Percentiles rank a stretch among this genome's conserved stretches.
phyloP scores from a whole-genome alignment of 92 coral and sea anemone species.

The Heteractis magnifica region DNA sequence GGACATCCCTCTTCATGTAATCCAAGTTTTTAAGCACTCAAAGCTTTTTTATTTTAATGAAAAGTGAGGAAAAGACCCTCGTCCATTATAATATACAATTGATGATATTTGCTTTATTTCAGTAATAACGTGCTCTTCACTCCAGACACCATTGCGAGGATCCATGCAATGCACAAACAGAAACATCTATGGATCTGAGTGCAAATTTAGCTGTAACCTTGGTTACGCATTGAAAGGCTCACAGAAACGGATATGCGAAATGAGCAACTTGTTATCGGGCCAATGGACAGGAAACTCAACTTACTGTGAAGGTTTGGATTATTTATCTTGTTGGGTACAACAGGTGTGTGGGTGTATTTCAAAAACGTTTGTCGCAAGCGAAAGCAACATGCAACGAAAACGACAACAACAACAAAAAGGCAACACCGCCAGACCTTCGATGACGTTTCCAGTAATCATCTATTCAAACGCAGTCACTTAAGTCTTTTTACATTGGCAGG shows the following conservation, averaged over 20 bases:
- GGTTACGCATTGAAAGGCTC: conserved; percentile 50
- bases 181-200: conserved; percentile 59
- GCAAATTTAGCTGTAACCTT: conserved; percentile 40
- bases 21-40: too few species aligned
- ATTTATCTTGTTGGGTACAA: background rate
- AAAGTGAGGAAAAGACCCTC: background rate
- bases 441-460: too few species aligned
- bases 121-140: conserved; percentile 55
- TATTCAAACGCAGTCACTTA: too few species aligned
- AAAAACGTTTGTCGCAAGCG: too few species aligned
- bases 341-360: background rate
- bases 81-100: background rate
- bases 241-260: conserved; percentile 48
- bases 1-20: too few species aligned
- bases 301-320: conserved; percentile 27
- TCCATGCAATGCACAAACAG: conserved; percentile 31
- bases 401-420: too few species aligned
- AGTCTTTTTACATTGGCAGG: too few species aligned
- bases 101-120: background rate
- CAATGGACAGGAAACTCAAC: conserved; percentile 62
- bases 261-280: conserved; percentile 22
- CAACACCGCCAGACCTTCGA: too few species aligned
- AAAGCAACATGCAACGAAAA: too few species aligned
- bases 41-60: background rate
- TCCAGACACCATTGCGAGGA: conserved; percentile 60